Conservation (phyloP, 2,888 invertebrate species). For the Spisula subtruncata region DNA sequence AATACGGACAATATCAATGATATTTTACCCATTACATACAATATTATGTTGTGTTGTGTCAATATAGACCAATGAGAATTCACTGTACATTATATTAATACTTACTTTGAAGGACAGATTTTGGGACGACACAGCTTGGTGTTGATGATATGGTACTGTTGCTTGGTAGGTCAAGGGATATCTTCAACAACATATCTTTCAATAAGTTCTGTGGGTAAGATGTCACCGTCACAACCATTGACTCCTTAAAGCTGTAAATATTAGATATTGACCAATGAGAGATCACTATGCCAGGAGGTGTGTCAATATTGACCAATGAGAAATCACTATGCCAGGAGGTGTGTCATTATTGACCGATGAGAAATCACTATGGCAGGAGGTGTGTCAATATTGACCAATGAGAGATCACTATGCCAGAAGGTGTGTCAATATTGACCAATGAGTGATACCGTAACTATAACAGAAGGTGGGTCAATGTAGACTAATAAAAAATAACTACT, state of each 20-base stretch:
- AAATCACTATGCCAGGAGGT: background rate
- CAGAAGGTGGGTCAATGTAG: background rate
- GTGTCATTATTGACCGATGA: background rate
- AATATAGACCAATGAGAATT: no score
- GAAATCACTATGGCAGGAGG: no score
- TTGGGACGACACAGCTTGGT: constrained; percentile 68
- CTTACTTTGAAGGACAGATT: constrained; percentile 67
- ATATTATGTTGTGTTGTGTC: no score
- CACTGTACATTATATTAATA: background rate
- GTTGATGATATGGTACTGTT: constrained; percentile 55
- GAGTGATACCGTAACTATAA: background rate
- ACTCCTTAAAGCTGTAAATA: constrained; percentile 71
- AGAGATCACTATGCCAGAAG: background rate
- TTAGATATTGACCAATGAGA: background rate
- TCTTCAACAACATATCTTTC: constrained; percentile 70
- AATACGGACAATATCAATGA: no score
- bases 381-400: background rate
- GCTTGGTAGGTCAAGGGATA: constrained; percentile 72
- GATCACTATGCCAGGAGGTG: no score
- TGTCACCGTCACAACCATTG: constrained; percentile 58
- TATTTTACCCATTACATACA: no score
- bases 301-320: background rate
- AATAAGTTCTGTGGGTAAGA: constrained; percentile 63
- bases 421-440: no score
- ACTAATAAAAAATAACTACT: background rate